These are phyloP conservation scores for Bubo blakistoni DNA, from an alignment of 2,113 vertebrate species.

Conservation along the genomic window DNA sequence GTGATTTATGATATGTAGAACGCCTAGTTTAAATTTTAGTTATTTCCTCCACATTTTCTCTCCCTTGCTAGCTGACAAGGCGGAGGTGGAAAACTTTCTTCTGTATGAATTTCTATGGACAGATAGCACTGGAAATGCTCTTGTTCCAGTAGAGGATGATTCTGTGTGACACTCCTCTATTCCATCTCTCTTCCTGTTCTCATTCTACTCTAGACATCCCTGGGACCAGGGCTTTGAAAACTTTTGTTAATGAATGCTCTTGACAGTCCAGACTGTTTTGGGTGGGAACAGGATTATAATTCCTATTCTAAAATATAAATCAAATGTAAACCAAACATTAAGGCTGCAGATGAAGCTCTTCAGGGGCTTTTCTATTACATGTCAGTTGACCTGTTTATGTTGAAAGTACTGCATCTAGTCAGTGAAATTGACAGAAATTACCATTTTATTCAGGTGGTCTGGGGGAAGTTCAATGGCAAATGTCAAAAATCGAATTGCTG, in stretches of 20 bases:
- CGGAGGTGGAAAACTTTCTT: background rate
- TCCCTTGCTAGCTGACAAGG: background rate
- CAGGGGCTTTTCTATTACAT: background rate
- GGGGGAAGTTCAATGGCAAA: background rate
- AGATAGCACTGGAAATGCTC: background rate
- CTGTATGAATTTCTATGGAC: background rate
- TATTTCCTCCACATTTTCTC: background rate
- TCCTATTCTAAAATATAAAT: background rate
- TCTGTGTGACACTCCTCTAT: background rate
- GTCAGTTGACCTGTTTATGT: background rate
- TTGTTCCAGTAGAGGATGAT: background rate
- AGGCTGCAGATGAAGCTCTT: background rate
- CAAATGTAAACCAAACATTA: background rate
- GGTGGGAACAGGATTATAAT: background rate
- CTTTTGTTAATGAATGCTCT: background rate
- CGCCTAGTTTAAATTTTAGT: background rate
- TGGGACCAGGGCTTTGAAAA: background rate
- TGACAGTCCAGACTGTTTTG: background rate
- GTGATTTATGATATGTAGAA: background rate
- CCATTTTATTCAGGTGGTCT: background rate
- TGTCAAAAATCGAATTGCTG: background rate
- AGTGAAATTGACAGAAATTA: background rate
- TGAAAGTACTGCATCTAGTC: background rate
- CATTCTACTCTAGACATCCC: background rate
- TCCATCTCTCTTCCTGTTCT: background rate